These are phyloP conservation scores for Scaptodrosophila lebanonensis DNA, from an alignment of 1,140 invertebrate genomes.

Conservation along the genomic window DNA sequence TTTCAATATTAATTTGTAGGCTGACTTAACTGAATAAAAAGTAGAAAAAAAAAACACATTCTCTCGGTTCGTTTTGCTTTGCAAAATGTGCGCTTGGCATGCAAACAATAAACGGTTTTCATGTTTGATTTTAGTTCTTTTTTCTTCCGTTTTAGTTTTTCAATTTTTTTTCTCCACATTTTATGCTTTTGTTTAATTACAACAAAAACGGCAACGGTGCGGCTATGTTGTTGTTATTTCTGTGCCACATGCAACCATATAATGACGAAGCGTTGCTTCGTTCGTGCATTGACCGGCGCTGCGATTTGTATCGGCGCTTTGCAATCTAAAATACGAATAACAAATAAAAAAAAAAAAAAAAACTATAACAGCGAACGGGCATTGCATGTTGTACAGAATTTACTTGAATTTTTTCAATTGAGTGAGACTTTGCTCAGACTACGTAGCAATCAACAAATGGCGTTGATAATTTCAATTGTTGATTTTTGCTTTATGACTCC, in stretches of 20 bases:
- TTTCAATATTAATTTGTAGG: conserved; percentile 35
- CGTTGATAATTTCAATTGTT: conserved; percentile 69
- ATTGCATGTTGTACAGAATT: conserved; percentile 50
- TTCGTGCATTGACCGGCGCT: conserved; percentile 26
- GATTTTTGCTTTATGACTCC: conserved; percentile 47
- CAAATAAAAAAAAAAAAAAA: conserved; percentile 30
- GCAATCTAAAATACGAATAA: conserved; percentile 43
- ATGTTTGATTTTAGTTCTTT: conserved; percentile 10
- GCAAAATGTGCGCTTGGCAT: conserved; percentile 50
- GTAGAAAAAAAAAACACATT: no score
- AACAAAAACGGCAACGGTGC: conserved; percentile 8
- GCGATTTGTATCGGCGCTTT: conserved; percentile 66
- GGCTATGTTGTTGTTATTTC: conserved; percentile 42
- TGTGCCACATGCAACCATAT: conserved; percentile 56
- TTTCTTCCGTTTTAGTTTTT: no score
- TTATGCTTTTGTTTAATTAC: conserved; percentile 53
- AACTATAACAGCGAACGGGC: conserved; percentile 41
- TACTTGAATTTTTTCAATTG: conserved; percentile 20
- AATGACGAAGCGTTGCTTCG: conserved; percentile 23
- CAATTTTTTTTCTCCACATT: conserved; percentile 48
- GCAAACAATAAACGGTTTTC: conserved; percentile 39
- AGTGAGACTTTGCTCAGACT: background rate
- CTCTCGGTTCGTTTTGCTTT: background rate
- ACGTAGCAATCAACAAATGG: conserved; percentile 50
- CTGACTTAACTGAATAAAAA: no score